Percentiles rank a stretch among this genome's conserved stretches.
Evolutionary conservation across 2,888 invertebrate species (phyloP).

Genomic region (Sinopyrophorus schimmeli): DNA sequence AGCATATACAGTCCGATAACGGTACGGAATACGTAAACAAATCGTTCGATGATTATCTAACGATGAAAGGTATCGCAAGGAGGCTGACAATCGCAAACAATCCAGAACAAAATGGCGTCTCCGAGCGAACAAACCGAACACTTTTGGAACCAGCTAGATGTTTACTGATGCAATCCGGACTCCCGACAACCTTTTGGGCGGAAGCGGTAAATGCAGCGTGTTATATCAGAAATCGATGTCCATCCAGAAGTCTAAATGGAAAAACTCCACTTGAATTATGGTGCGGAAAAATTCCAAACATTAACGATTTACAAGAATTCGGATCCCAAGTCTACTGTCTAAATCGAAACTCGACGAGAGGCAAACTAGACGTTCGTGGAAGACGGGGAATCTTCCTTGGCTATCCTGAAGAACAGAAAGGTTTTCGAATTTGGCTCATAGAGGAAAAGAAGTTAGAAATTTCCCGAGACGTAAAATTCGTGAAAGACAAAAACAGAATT

Average conservation of each 20-base stretch:
- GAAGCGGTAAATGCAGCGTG: slow-evolving; percentile 45
- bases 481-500: too few species aligned
- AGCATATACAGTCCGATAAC: slow-evolving; percentile 34
- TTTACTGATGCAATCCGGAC: slow-evolving; percentile 36
- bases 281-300: neutral
- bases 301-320: neutral
- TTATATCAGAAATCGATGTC: slow-evolving; percentile 43
- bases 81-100: slow-evolving; percentile 29
- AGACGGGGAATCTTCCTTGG: slow-evolving; percentile 39
- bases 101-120: slow-evolving; percentile 34
- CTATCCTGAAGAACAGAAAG: slow-evolving; percentile 37
- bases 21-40: slow-evolving; percentile 30
- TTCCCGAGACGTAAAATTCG: slow-evolving; percentile 33
- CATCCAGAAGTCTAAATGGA: slow-evolving; percentile 34
- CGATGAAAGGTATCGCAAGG: slow-evolving; percentile 29
- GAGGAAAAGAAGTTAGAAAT: slow-evolving; percentile 27
- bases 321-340: slow-evolving; percentile 25
- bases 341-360: slow-evolving; percentile 30
- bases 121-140: slow-evolving; percentile 35
- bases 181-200: slow-evolving; percentile 42
- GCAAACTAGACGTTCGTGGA: slow-evolving; percentile 37
- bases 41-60: slow-evolving; percentile 27
- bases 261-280: slow-evolving; percentile 12
- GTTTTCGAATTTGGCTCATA: slow-evolving; percentile 36
- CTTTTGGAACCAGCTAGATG: slow-evolving; percentile 42